Conservation (phyloP, 1,140 invertebrate genomes). For the Drosophila yakuba region DNA sequence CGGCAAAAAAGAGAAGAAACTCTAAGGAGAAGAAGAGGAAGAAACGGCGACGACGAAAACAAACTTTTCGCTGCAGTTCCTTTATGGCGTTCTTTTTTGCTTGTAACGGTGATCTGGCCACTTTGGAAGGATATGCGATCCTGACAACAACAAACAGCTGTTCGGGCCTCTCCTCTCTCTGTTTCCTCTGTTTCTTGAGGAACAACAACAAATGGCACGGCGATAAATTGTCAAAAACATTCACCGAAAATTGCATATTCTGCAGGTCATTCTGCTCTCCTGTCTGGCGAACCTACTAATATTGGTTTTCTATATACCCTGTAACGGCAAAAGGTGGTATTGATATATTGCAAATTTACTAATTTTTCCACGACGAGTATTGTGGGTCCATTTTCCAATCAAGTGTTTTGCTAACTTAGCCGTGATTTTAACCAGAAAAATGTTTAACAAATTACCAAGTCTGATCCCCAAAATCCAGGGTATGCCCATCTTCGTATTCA, state of each 20-base stretch:
- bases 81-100: not conserved
- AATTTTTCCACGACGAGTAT: no score
- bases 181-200: not conserved
- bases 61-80: slow-evolving; percentile 18
- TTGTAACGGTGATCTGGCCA: slow-evolving; percentile 65
- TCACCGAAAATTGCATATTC: slow-evolving; percentile 66
- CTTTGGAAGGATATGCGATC: slow-evolving; percentile 72
- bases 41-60: slow-evolving; percentile 13
- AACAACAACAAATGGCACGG: slow-evolving; percentile 65
- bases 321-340: not conserved
- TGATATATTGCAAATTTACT: no score
- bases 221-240: slow-evolving; percentile 65
- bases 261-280: slow-evolving; percentile 35
- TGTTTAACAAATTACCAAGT: no score
- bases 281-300: slow-evolving; percentile 4
- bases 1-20: slow-evolving; percentile 20
- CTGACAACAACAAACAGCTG: slow-evolving; percentile 71
- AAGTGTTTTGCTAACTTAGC: no score
- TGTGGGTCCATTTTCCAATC: no score
- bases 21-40: slow-evolving; percentile 6
- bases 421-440: no score
- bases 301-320: not conserved
- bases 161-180: slow-evolving; percentile 14
- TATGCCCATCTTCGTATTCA: slow-evolving; percentile 6
- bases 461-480: not conserved